Evolutionary conservation across 2,113 vertebrate genomes (phyloP).

Genomic region (Malurus melanocephalus): DNA sequence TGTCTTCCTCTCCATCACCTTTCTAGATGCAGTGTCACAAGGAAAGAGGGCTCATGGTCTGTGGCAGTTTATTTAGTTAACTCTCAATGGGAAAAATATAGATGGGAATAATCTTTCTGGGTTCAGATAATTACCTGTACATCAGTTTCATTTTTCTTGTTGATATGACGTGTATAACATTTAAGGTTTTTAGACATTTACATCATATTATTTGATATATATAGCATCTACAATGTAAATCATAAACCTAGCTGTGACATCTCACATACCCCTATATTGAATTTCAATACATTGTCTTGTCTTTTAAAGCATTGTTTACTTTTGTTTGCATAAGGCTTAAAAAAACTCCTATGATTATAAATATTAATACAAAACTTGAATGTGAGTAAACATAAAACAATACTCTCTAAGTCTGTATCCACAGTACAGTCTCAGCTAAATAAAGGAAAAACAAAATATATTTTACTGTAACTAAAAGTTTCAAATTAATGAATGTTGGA

Average conservation of each 20-base stretch:
- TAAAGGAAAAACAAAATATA: not conserved
- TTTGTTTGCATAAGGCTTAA: not conserved
- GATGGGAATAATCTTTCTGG: not conserved
- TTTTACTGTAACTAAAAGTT: not conserved
- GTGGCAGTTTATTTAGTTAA: not conserved
- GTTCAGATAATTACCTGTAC: constrained; percentile 6
- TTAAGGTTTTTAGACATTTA: not conserved
- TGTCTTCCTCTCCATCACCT: not conserved
- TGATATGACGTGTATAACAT: not conserved
- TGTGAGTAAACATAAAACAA: not conserved
- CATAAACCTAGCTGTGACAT: not conserved
- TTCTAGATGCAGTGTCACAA: not conserved
- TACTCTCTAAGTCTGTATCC: not conserved
- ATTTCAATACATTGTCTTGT: not conserved
- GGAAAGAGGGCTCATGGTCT: not conserved
- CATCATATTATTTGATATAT: not conserved
- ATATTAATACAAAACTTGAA: not conserved
- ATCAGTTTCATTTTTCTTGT: constrained; percentile 1
- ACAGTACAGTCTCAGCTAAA: not conserved
- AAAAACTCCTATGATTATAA: not conserved
- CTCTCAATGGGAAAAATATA: not conserved
- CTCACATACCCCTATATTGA: not conserved
- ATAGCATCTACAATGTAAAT: not conserved
- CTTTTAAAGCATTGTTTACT: not conserved
- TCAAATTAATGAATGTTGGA: constrained; percentile 3